Base-by-base conservation (phyloP, 2,888 invertebrate genomes). In the Dicyrtomina minuta region DNA sequence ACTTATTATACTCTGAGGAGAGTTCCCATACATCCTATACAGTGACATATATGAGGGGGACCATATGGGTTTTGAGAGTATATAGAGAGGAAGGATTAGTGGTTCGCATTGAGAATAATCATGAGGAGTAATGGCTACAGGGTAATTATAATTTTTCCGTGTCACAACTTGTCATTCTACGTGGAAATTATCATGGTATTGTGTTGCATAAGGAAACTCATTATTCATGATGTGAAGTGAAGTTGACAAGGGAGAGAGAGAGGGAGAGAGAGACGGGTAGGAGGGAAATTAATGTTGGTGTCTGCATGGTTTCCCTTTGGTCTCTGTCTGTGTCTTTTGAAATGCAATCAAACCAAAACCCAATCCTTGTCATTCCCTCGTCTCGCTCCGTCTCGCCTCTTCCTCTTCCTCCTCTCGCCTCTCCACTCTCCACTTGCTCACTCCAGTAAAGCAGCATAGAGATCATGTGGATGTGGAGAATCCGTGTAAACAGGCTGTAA, bases 91-190 rank as follows among this genome's bases (percentile, higher is more conserved):
- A 33, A 33, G 8, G 33, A 33, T 33, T 33, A 33, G 33, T 33
- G 33, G 33, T 8, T 33, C 8, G 33, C 33, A 3, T 33, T 33
- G 33, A 8, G 33, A 33, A 33, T 33, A 33, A 33, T 33, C 33
- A 33, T 3, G 33, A 33, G 33, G 33, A 33, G 8, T 33, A 33
- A 33, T 33, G 33, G 33, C 33, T 33, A 8, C 33, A 33, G n/a
- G 26, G 56, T 56, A 56, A 56, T 56, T 56, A 56, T 27, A 26
- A 56, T 56, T 56, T 56, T 56, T 56, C 27, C 27, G 6, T 26
- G 13, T 26, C 27, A 12, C 1, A n/a, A 26, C 56, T n/a, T n/a
- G 56, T 56, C 27, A 56, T 56, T 27, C 12, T 26, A 27, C 56
- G 26, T 5, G 33, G 56, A 27, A 56, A 56, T 56, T 56, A 24